Evolutionary conservation across 2,797 vertebrate species (phyloP), one percentile per base, ranked within the genome.

Genomic region (Hemibagrus guttatus): DNA sequence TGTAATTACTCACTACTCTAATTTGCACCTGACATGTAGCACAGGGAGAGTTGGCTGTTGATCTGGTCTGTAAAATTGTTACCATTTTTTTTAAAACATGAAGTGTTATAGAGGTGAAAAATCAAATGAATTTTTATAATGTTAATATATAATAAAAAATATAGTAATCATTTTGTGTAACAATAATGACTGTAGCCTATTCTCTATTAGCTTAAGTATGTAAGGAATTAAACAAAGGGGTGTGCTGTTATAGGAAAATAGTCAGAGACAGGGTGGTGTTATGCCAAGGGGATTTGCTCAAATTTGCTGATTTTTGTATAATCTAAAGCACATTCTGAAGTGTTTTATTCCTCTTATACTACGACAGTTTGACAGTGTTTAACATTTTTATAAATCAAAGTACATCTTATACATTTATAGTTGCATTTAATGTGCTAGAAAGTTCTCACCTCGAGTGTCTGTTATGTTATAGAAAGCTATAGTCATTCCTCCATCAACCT

Each of bases 1-100:
- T 93, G 91, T 93, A 93, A 94, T 94, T 92, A 86, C 90, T 87
- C 87, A 66, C 84, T 79, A 90, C 92, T 93, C 54, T 76, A 76
- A 87, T 84, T 58, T 87, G 69, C 83, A 81, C 68, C 68, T 61
- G n/a, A 66, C 31, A 0, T 82, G 80, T 52, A 31, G 9, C 13
- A 31, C 26, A 66, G n/a, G 2, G 3, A 28, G 26, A 1, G 42
- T 52, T 49, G 42, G 59, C 26, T 64, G 39, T 12, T 28, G 16
- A 19, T 81, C 23, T 21, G 42, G 42, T 81, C 19, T 6, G 7
- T 79, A 2, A 61, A 35, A 59, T 11, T 6, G 17, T 14, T 80
- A 21, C 12, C 17, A 21, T 17, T 81, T 14, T 17, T 46, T 8
- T 81, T 52, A 9, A 49, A 49, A 49, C 46, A 49, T 49, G 5